Conservation (phyloP, 2,113 vertebrate species). For the Spea multiplicata region DNA sequence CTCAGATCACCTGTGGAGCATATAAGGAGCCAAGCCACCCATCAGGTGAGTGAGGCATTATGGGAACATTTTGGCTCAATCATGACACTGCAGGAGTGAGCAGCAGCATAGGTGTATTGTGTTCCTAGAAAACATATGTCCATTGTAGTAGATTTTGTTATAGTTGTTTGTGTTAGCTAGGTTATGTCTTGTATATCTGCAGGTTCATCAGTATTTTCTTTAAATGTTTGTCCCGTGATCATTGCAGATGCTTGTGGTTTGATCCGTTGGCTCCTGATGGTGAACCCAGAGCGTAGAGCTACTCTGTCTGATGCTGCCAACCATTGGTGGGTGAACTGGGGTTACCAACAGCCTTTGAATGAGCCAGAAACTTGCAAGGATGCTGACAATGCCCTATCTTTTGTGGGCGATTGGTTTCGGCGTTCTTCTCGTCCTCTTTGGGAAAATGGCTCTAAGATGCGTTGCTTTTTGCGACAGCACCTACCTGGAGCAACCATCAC, state of each 20-base stretch:
- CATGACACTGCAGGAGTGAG: too few species aligned
- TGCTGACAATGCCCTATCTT: slow-evolving; percentile 60
- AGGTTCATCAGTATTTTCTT: not conserved
- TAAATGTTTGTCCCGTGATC: not conserved
- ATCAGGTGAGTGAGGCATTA: slow-evolving; percentile 70
- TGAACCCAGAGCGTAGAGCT: slow-evolving; percentile 90
- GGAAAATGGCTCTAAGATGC: slow-evolving; percentile 86
- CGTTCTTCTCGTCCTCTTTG: slow-evolving; percentile 85
- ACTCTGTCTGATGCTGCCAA: slow-evolving; percentile 89
- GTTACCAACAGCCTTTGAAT: slow-evolving; percentile 69
- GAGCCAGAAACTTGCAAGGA: slow-evolving; percentile 67
- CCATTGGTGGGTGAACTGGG: slow-evolving; percentile 99
- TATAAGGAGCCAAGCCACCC: slow-evolving; percentile 83
- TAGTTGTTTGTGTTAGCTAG: too few species aligned
- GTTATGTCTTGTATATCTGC: not conserved
- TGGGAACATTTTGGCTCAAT: too few species aligned
- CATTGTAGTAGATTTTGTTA: too few species aligned
- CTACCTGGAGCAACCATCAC: slow-evolving; percentile 54
- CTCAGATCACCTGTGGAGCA: slow-evolving; percentile 86
- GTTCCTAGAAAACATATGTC: too few species aligned
- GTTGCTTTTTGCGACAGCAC: slow-evolving; percentile 85
- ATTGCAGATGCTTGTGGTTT: slow-evolving; percentile 89
- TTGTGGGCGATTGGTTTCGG: slow-evolving; percentile 83
- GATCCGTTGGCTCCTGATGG: slow-evolving; percentile 97
- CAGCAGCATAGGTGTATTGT: too few species aligned